phyloP scores from a whole-genome alignment of 2,888 invertebrate genomes.

The Periphyllus acericola region DNA sequence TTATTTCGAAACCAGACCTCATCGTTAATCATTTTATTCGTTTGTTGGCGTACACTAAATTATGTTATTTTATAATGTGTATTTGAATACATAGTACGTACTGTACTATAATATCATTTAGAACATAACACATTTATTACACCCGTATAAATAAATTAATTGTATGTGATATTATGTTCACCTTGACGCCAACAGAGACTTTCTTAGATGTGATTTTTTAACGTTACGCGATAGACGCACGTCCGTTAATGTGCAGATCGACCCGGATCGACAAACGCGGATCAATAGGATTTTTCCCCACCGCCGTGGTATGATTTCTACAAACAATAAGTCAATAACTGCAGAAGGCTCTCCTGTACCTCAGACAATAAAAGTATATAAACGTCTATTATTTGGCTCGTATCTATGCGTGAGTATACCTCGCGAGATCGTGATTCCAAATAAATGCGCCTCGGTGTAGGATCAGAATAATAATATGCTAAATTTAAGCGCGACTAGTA shows the following conservation, averaged over 20 bases:
- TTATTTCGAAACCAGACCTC: conserved; percentile 26
- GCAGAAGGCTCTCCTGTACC: too few relatives aligned
- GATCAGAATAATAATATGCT: too few relatives aligned
- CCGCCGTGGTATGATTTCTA: too few relatives aligned
- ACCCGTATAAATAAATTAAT: background rate
- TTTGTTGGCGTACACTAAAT: background rate
- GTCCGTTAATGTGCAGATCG: background rate
- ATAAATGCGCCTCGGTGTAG: too few relatives aligned
- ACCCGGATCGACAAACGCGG: background rate
- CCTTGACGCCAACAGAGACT: conserved; percentile 37
- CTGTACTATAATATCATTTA: background rate
- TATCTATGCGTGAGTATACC: too few relatives aligned
- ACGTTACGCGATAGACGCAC: background rate
- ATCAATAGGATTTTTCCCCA: too few relatives aligned
- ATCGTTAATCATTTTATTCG: background rate
- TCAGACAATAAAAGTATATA: too few relatives aligned
- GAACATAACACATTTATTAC: background rate
- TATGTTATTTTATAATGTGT: too few relatives aligned
- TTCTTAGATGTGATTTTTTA: background rate
- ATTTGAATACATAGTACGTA: background rate
- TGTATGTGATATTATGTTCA: conserved; percentile 4
- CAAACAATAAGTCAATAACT: too few relatives aligned
- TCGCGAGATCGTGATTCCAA: too few relatives aligned
- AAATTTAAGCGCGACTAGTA: too few relatives aligned
- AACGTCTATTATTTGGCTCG: too few relatives aligned